Conservation (phyloP, 2,888 invertebrate genomes). For the Tenodera sinensis region DNA sequence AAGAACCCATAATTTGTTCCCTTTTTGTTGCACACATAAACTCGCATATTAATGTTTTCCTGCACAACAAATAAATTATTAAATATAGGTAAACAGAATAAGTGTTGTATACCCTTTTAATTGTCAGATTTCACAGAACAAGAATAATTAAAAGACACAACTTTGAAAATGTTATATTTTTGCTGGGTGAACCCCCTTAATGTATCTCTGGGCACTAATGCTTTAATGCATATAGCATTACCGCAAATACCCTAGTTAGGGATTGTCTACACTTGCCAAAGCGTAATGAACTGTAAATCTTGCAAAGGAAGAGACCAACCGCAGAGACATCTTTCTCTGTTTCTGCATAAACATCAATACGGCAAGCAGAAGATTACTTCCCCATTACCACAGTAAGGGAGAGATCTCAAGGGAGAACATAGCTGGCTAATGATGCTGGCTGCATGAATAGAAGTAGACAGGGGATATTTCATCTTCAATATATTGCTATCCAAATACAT, state of each 20-base stretch:
- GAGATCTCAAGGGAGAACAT: neutral
- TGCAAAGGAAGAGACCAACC: neutral
- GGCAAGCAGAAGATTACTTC: neutral
- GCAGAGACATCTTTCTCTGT: neutral
- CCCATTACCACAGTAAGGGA: neutral
- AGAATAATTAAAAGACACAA: too few species aligned
- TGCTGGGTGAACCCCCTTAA: too few species aligned
- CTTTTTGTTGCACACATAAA: too few species aligned
- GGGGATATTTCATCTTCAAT: neutral
- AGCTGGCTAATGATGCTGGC: neutral
- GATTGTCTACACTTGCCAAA: neutral
- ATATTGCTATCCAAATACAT: neutral
- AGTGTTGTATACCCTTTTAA: too few species aligned
- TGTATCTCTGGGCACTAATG: too few species aligned
- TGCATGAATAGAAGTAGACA: neutral
- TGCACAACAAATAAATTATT: too few species aligned
- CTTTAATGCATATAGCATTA: too few species aligned
- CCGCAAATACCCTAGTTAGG: neutral
- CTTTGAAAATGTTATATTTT: too few species aligned
- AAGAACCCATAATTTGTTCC: too few species aligned
- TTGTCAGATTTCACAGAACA: too few species aligned
- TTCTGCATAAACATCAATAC: neutral
- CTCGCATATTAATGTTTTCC: too few species aligned
- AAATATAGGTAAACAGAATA: too few species aligned
- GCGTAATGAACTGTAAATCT: neutral